These are phyloP conservation scores for Microtus agrestis DNA, from an alignment of 2,797 vertebrate genomes.

Conservation along the genomic window DNA sequence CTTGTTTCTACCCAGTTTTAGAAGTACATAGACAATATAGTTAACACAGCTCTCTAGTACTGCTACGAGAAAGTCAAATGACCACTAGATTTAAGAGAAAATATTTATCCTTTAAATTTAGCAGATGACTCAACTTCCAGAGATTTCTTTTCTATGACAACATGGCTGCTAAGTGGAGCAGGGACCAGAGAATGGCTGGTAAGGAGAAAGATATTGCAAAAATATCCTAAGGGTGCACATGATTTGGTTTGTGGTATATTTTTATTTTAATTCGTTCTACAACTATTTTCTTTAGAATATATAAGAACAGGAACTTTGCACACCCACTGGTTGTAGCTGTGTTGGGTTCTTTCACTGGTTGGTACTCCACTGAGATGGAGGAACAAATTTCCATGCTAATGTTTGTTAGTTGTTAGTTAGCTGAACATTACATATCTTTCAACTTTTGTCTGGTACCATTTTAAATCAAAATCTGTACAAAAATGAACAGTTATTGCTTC, in stretches of 20 bases:
- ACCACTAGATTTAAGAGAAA: constrained; percentile 23
- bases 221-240: background rate
- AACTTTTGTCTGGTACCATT: background rate
- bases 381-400: background rate
- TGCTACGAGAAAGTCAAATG: background rate
- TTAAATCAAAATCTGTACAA: background rate
- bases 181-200: accelerated
- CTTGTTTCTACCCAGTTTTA: constrained; percentile 29
- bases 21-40: constrained; percentile 12
- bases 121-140: constrained; percentile 40
- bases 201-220: background rate
- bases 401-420: background rate
- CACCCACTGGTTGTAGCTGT: background rate
- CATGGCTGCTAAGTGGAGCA: accelerated
- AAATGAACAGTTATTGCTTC: background rate
- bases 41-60: background rate
- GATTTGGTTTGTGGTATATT: background rate
- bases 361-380: background rate
- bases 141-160: background rate
- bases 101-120: constrained; percentile 62
- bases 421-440: background rate
- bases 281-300: background rate
- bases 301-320: background rate
- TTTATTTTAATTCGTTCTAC: background rate
- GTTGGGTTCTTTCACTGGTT: background rate